Evolutionary conservation across 2,797 vertebrate species (phyloP), one percentile per base, ranked within the genome.

Genomic region (Acanthis flammea): DNA sequence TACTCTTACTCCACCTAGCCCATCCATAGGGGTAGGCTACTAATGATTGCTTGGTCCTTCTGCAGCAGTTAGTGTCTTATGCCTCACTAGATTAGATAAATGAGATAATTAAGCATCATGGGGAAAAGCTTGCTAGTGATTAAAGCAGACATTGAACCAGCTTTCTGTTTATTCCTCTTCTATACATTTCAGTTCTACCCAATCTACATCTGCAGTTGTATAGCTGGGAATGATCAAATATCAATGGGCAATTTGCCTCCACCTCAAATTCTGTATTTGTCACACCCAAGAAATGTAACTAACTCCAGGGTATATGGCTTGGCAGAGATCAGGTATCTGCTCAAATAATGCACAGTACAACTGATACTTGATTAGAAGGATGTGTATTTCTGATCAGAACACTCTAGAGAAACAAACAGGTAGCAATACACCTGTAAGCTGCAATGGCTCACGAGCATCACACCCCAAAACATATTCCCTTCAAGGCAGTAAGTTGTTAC

Each of bases 51-150:
- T 91, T 63, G 61, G 80, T 79, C 65, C 89, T 89, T 88, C 62
- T 81, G 28, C 68, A 90, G 86, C 79, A 93, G 35, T 95, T 83
- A 92, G 48, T 74, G 76, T 94, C 86, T 89, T 89, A 93, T 85
- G 89, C 91, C 89, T 96, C 91, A 89, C 86, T 92, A 93, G 83
- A 94, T 89, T 44, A 95, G 93, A 97, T 81, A 89, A 95, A 97
- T 95, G 80, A 93, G 86, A 95, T 95, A 90, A 93, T 96, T 97
- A 95, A 84, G 61, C 66, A 84, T 89, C 83, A 90, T 7, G 31
- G 48, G 51, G 39, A 39, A 92, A 90, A 94, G 41, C 78, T 81
- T 86, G 55, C 88, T 93, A 89, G 91, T 84, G 91, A 92, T 93
- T 82, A 71, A 92, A 92, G 48, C 68, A 93, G 76, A 88, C 80